phyloP scores from a whole-genome alignment of 2,888 invertebrate species.

The Cabera pusaria region DNA sequence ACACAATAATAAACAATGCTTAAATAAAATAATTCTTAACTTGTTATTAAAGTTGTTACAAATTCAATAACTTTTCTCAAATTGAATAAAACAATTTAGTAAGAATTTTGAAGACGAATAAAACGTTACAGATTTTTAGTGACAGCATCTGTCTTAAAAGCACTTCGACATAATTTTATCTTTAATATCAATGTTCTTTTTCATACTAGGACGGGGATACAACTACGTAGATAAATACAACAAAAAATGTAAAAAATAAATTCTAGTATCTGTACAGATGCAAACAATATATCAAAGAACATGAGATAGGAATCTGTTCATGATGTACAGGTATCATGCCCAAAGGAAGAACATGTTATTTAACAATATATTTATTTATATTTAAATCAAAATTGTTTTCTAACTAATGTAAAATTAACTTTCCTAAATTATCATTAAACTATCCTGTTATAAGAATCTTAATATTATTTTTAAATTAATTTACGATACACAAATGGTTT shows the following conservation, averaged over 20 bases:
- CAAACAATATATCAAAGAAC: slow-evolving; percentile 10
- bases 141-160: slow-evolving; percentile 76
- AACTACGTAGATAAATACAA: slow-evolving; percentile 34
- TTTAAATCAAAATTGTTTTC: slow-evolving; percentile 63
- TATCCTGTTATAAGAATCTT: slow-evolving; percentile 42
- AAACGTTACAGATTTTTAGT: slow-evolving; percentile 35
- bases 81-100: too few species aligned
- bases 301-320: slow-evolving; percentile 15
- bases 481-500: slow-evolving; percentile 29
- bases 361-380: slow-evolving; percentile 40
- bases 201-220: slow-evolving; percentile 55
- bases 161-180: slow-evolving; percentile 60
- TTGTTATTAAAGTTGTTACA: too few species aligned
- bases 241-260: slow-evolving; percentile 21
- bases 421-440: slow-evolving; percentile 43
- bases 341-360: slow-evolving; percentile 55
- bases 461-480: slow-evolving; percentile 28
- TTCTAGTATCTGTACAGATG: slow-evolving; percentile 17
- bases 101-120: neutral
- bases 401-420: slow-evolving; percentile 68
- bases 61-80: too few species aligned
- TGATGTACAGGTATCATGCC: slow-evolving; percentile 30
- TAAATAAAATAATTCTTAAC: too few species aligned
- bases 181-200: slow-evolving; percentile 40
- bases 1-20: too few species aligned